Base-by-base conservation (phyloP, 92 coral and sea anemone species). In the Phymanthus crucifer region DNA sequence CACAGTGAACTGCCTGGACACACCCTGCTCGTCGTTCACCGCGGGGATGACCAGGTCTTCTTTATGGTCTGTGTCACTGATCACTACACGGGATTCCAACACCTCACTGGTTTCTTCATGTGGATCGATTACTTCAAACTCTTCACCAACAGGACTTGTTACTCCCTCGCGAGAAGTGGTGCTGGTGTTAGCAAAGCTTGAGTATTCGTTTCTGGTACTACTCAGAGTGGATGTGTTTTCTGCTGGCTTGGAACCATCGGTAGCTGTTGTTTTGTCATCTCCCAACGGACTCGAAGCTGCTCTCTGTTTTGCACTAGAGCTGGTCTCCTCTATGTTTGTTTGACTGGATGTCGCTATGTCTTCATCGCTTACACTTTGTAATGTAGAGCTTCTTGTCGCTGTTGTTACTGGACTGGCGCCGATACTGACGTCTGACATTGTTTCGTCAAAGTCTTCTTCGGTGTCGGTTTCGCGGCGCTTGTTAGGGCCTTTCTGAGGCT, bases 391-490 rank as follows among this genome's bases (percentile, higher is more conserved):
- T 50, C 91, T 84, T 27, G 72, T 86, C 18, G 64, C 81, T 6
- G 88, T 86, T 6, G 88, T 86, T 18, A 83, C 71, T 21, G 91
- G 83, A 58, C 79, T 58, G 13, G 81, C 48, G 6, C 76, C 83
- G 19, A 71, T 86, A 46, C 93, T 92, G 76, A 83, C 72, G 56
- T 92, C 97, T 32, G 97, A 92, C 64, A 57, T 87, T 14, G 89
- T 70, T 40, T 91, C 96, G 32, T 91, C 95, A 46, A 65, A 81
- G 66, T 80, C 90, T 70, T 78, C 84, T 2, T 92, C 93, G n/a
- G 77, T 23, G 21, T 75, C 88, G 9, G 79, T 33, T 9, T 75
- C n/a, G n/a, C n/a, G 85, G 64, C 83, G 82, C 7, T 47, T 26
- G 7, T 34, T 73, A 7, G 86, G 79, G 16, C 74, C 93, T 21